A percentile compares a stretch with the other conserved stretches of the same genome.
phyloP scores from a whole-genome alignment of 2,113 vertebrate genomes.

The Takifugu bimaculatus region DNA sequence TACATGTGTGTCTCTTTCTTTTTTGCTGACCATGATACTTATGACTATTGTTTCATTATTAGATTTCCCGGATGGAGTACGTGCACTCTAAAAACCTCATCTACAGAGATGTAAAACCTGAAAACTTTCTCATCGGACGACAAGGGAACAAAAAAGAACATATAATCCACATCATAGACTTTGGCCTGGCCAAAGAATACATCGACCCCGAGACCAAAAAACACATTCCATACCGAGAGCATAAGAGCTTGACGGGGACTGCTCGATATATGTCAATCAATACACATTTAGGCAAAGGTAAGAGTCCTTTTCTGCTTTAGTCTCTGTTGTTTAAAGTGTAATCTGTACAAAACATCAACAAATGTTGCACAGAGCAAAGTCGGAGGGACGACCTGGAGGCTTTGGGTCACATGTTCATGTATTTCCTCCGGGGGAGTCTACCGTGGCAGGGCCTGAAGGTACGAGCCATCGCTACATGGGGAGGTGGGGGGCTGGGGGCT shows the following conservation, averaged over 20 bases:
- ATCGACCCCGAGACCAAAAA: conserved; percentile 99
- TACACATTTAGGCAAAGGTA: conserved; percentile 98
- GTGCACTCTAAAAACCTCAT: conserved; percentile 99
- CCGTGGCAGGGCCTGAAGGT: conserved; percentile 99
- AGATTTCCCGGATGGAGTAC: conserved; percentile 98
- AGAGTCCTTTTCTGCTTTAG: conserved; percentile 26
- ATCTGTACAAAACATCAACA: conserved; percentile 11
- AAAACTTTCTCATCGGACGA: conserved; percentile 96
- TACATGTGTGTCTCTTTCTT: background rate
- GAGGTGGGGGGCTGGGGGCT: too few species aligned
- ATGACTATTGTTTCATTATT: conserved; percentile 14
- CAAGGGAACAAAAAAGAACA: conserved; percentile 98
- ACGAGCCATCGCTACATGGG: conserved; percentile 1
- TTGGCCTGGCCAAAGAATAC: conserved; percentile 98
- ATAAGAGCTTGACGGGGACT: conserved; percentile 97
- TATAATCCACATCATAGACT: conserved; percentile 98
- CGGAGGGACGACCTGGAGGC: conserved; percentile 97
- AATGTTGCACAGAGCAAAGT: conserved; percentile 87
- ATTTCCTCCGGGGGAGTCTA: conserved; percentile 97
- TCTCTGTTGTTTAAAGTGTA: background rate
- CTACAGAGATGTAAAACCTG: conserved; percentile 97
- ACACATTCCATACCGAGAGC: conserved; percentile 98
- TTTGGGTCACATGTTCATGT: conserved; percentile 99
- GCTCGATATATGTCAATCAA: conserved; percentile 99
- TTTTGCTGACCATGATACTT: conserved; percentile 3